Evolutionary conservation across 1,140 invertebrate genomes (phyloP), one percentile per base, ranked within the genome.

Genomic region (Drosophila mauritiana): DNA sequence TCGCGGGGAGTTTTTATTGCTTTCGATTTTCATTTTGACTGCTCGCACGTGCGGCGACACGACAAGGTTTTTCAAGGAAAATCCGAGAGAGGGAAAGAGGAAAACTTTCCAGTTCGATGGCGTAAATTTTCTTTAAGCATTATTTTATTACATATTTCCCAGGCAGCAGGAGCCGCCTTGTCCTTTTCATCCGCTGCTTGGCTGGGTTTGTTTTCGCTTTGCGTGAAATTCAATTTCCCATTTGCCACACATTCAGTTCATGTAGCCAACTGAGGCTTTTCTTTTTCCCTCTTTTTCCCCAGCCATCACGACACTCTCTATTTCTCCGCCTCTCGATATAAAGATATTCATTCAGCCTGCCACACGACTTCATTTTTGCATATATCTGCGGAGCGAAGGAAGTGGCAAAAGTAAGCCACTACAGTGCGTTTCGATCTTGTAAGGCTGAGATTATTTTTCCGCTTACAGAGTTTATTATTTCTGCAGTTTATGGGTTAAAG

Each of bases 171-270:
- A 36, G 20, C 17, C 58, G 31, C 20, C 76, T 51, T 61, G 43
- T 78, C 46, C 57, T 49, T 61, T 54, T 31, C 61, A 53, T 76
- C 48, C 56, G 25, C 46, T 65, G 75, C 61, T 54, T 69, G 70
- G 77, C 74, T 88, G 73, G 79, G 79, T 83, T 88, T 88, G 83
- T 88, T 88, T 88, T 83, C 62, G 76, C 59, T 77, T 70, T 76
- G 83, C 83, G 76, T 88, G 79, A 88, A 88, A 88, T 88, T 88
- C 79, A 88, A 88, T 88, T 88, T 88, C 75, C 83, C 83, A 86
- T 86, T 86, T 86, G 27, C 82, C 65, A 75, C 63, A 78, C 61
- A 73, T 62, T 62, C 58, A 74, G 48, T 73, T 63, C 56, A 55
- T 63, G 70, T 51, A 36, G 34, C 73, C 56, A 53, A 46, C 55